Percentiles rank a stretch among this genome's conserved stretches.
phyloP scores from a whole-genome alignment of 2,113 vertebrate species.

The Sinocyclocheilus anophthalmus region DNA sequence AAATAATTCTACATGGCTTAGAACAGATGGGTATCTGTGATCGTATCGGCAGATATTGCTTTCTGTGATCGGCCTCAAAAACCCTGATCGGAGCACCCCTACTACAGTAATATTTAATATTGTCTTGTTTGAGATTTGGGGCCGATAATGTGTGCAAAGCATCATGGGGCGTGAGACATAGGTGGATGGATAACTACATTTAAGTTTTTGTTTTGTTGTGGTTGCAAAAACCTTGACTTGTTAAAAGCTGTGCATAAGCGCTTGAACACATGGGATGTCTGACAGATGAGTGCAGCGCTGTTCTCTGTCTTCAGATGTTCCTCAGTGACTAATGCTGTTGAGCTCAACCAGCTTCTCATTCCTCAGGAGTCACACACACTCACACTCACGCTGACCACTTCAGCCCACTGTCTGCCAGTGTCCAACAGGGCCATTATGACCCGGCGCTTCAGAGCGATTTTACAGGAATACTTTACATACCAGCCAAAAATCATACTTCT shows the following conservation, averaged over 20 bases:
- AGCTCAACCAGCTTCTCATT: conserved; percentile 36
- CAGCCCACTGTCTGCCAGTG: background rate
- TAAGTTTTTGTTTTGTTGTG: background rate
- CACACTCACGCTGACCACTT: conserved; percentile 3
- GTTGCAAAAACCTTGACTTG: background rate
- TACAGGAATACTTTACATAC: background rate
- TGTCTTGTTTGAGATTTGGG: background rate
- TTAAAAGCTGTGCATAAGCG: background rate
- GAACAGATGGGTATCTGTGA: too few species aligned
- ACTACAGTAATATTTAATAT: background rate
- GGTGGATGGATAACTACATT: background rate
- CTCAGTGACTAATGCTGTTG: background rate
- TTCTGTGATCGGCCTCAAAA: too few species aligned
- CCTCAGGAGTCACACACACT: conserved; percentile 41
- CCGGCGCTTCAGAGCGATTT: background rate
- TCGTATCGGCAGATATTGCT: too few species aligned
- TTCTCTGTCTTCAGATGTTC: background rate
- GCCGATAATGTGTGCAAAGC: background rate
- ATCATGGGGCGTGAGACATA: background rate
- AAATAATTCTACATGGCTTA: too few species aligned
- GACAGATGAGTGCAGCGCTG: background rate
- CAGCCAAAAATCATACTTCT: background rate
- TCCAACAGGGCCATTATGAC: background rate
- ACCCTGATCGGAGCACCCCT: too few species aligned
- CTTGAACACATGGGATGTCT: background rate